A percentile compares a stretch with the other conserved stretches of the same genome.
phyloP scores from a whole-genome alignment of 2,797 vertebrate species.

The Clarias pachynema region DNA sequence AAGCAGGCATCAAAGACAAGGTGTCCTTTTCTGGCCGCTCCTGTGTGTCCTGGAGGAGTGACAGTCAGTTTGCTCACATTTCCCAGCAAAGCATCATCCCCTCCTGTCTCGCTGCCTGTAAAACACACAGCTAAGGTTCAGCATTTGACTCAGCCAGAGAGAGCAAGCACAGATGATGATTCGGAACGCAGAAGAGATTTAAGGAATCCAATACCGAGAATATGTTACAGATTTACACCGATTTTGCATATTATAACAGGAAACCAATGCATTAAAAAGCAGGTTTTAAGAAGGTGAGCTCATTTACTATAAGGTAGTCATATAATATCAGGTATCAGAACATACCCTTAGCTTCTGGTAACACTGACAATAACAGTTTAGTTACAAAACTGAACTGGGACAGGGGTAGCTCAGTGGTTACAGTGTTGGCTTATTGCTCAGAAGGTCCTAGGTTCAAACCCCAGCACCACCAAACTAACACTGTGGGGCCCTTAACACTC shows the following conservation, averaged over 20 bases:
- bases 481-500: no score
- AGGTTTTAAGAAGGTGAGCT: neutral
- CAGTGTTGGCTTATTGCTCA: no score
- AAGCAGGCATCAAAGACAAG: slow-evolving; percentile 96
- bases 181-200: slow-evolving; percentile 20
- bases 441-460: no score
- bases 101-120: slow-evolving; percentile 82
- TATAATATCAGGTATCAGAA: neutral
- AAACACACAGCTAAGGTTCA: slow-evolving; percentile 32
- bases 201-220: neutral
- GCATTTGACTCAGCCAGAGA: slow-evolving; percentile 14
- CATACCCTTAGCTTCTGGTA: neutral
- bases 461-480: no score
- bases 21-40: slow-evolving; percentile 86
- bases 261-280: neutral
- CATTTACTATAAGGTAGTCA: neutral
- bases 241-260: neutral
- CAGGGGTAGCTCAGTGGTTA: no score
- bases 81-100: slow-evolving; percentile 87
- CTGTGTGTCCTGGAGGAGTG: slow-evolving; percentile 83
- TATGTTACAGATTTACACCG: neutral
- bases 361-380: neutral
- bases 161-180: neutral
- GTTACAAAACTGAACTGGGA: no score
- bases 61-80: slow-evolving; percentile 89